Percentiles rank a stretch among this genome's conserved stretches.
Conservation (phyloP, 2,113 vertebrate genomes). For the Paradoxurus hermaphroditus region DNA sequence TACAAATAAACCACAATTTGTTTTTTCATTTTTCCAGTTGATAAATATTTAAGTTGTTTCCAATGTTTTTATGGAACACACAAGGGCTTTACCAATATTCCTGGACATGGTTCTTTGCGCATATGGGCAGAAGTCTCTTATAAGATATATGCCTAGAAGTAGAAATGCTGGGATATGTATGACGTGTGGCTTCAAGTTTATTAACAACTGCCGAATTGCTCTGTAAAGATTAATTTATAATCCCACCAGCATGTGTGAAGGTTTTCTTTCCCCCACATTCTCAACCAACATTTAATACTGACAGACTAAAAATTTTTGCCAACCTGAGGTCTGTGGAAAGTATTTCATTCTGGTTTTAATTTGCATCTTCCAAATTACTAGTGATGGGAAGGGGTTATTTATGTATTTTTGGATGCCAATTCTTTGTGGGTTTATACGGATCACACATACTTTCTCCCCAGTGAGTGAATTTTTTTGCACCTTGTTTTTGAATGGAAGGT, state of each 20-base stretch:
- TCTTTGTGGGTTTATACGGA: background rate
- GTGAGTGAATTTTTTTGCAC: background rate
- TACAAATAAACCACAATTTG: background rate
- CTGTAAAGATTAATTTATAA: slow-evolving; percentile 23
- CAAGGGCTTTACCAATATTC: background rate
- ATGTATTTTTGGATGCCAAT: background rate
- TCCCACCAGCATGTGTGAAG: background rate
- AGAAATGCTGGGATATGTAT: background rate
- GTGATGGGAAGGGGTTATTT: background rate
- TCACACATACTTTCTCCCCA: background rate
- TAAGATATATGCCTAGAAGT: background rate
- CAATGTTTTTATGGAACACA: slow-evolving; percentile 17
- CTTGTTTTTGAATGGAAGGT: background rate
- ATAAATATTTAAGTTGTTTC: slow-evolving; percentile 13
- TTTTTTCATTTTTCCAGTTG: slow-evolving; percentile 39
- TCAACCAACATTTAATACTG: slow-evolving; percentile 35
- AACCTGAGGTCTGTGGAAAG: slow-evolving; percentile 4
- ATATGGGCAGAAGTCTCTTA: background rate
- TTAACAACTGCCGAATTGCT: background rate
- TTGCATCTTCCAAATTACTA: slow-evolving; percentile 42
- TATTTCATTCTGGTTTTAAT: slow-evolving; percentile 39
- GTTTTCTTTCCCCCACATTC: background rate
- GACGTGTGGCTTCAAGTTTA: background rate
- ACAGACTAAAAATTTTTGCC: background rate
- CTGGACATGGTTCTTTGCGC: background rate